phyloP scores from a whole-genome alignment of 2,113 vertebrate species.

The Myocastor coypus region DNA sequence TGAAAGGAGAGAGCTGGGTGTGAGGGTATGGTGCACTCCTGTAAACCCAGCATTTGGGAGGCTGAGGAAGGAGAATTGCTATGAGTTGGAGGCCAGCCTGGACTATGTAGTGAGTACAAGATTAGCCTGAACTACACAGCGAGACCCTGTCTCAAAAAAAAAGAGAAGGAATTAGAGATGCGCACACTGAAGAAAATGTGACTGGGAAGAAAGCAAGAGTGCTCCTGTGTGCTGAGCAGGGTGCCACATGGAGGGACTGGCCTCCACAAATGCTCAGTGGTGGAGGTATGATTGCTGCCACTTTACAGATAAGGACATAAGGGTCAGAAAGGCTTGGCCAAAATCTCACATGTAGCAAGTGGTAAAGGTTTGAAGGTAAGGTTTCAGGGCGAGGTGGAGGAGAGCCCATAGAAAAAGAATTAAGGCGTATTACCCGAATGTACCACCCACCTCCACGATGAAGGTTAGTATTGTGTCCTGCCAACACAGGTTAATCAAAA shows the following conservation, averaged over 20 bases:
- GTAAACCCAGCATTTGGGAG: neutral
- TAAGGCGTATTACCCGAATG: neutral
- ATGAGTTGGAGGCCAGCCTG: neutral
- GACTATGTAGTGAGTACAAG: neutral
- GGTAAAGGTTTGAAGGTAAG: neutral
- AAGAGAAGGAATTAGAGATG: neutral
- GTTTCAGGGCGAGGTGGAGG: neutral
- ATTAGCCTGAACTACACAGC: neutral
- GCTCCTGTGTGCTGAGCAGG: neutral
- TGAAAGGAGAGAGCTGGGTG: neutral
- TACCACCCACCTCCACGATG: neutral
- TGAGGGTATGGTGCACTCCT: neutral
- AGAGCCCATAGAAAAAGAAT: neutral
- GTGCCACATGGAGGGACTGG: neutral
- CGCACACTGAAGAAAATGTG: neutral
- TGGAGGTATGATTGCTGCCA: neutral
- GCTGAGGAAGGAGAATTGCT: neutral
- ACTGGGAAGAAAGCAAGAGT: neutral
- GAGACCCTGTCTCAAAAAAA: neutral
- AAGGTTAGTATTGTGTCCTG: too few relatives aligned
- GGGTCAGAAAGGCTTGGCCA: neutral
- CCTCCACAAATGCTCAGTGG: neutral
- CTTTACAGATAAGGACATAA: constrained; percentile 25
- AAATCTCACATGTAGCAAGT: neutral
- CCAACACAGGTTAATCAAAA: neutral